Evolutionary conservation across 2,113 vertebrate species (phyloP), one percentile per base, ranked within the genome.

Genomic region (Lethenteron camtschaticum): DNA sequence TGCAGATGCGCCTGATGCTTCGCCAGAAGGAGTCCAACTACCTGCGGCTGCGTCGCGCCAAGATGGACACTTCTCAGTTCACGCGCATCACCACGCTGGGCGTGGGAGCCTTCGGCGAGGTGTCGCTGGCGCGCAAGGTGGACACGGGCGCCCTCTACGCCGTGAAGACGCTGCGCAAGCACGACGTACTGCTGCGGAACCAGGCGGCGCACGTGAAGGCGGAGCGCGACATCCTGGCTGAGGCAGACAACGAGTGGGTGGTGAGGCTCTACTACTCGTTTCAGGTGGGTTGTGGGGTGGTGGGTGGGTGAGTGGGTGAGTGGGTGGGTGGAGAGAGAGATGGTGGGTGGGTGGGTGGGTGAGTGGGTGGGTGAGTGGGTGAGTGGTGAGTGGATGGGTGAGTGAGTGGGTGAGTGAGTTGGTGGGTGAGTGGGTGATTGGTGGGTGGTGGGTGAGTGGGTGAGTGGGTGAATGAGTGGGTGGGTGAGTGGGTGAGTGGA

Each of bases 1-100:
- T 96, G 80, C 94, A 99, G 81, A 99, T 99, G 94, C 91, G 89
- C 57, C 96, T 90, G 82, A 99, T 99, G 92, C 83, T 99, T 68
- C 86, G 81, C 74, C 94, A 97, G 81, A 99, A 99, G 56, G 94
- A 99, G 71, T 99, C 94, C 72, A 99, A 99, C 80, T 99, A 99
- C 75, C 96, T 97, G 76, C 81, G 94, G 24, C 85, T 97, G 60
- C 94, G 94, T 77, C 86, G 94, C 60, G 94, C 94, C 76, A 99
- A 99, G 82, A 97, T 99, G 90, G 94, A 99, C 57, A 96, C 96
- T 73, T 92, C 84, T 18, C 95, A 95, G 92, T 99, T 99, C 78
- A 87, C 90, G 68, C 87, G 92, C 74, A 97, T 99, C 80, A 96
- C 96, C 78, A 97, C 90, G 11, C 79, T 99, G 13, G 94, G 94